Evolutionary conservation across 2,797 vertebrate genomes (phyloP).

Genomic region (Muraenolepis orangiensis): DNA sequence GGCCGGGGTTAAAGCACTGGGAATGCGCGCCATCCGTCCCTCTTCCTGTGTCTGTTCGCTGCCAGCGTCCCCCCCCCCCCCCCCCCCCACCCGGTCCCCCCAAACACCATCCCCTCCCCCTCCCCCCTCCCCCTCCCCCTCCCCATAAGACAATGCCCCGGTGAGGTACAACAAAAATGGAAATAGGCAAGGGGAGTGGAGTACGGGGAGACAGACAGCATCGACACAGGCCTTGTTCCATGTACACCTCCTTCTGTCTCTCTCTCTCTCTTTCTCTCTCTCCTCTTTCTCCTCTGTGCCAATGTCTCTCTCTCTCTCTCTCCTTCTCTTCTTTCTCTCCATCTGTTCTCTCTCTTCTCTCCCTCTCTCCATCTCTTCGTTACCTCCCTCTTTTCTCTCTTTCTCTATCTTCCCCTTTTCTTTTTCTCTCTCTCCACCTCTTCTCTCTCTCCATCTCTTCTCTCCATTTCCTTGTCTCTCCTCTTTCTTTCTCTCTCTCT

Average conservation of each 20-base stretch:
- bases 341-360: not conserved
- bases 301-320: constrained; percentile 8
- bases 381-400: constrained; percentile 5
- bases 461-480: not conserved
- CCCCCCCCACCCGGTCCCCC: constrained; percentile 2
- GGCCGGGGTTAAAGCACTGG: not conserved
- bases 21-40: not conserved
- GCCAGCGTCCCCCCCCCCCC: not conserved
- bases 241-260: not conserved
- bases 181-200: not conserved
- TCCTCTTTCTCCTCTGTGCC: not conserved
- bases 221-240: constrained; percentile 9
- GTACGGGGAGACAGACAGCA: not conserved
- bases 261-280: not conserved
- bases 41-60: not conserved
- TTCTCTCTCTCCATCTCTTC: constrained; percentile 4
- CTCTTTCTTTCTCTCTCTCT: not conserved
- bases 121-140: not conserved
- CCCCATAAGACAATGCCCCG: not conserved
- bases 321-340: constrained; percentile 19
- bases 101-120: not conserved
- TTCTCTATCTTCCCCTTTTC: constrained; percentile 1
- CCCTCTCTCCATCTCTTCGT: not conserved
- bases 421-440: constrained; percentile 2
- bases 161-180: not conserved